phyloP scores from a whole-genome alignment of 2,113 vertebrate genomes.

The Athene noctua region DNA sequence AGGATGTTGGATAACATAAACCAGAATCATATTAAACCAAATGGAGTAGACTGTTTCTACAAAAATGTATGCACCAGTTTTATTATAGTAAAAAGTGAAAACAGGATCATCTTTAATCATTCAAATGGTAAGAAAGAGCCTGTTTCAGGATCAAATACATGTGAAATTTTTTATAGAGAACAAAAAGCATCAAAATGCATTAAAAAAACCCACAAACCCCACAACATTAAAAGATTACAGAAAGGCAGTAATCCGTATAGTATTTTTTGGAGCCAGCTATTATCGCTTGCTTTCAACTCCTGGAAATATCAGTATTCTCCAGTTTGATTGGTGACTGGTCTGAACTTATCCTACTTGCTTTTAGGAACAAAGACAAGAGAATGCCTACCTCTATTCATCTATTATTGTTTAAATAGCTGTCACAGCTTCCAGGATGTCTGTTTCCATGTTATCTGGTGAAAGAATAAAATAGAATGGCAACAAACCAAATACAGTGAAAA shows the following conservation, averaged over 20 bases:
- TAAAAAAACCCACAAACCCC: background rate
- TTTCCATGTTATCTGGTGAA: conserved; percentile 42
- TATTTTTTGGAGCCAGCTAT: background rate
- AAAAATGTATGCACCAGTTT: background rate
- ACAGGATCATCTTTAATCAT: background rate
- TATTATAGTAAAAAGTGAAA: background rate
- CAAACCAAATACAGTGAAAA: conserved; percentile 52
- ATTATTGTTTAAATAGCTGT: conserved; percentile 58
- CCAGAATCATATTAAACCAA: background rate
- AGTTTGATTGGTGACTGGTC: conserved; percentile 8
- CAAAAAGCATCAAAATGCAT: background rate
- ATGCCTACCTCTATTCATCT: conserved; percentile 15
- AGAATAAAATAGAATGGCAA: conserved; percentile 44
- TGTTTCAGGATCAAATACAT: background rate
- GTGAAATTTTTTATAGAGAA: background rate
- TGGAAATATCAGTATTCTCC: conserved; percentile 25
- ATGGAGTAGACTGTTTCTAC: background rate
- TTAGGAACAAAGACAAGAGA: conserved; percentile 35
- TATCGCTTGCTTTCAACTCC: background rate
- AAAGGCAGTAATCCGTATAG: background rate
- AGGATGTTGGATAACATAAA: background rate
- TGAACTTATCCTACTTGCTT: conserved; percentile 38
- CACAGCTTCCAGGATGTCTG: conserved; percentile 42
- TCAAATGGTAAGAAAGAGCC: background rate
- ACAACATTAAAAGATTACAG: background rate